Conservation (phyloP, 2,888 invertebrate species). For the Chironomus tentans region DNA sequence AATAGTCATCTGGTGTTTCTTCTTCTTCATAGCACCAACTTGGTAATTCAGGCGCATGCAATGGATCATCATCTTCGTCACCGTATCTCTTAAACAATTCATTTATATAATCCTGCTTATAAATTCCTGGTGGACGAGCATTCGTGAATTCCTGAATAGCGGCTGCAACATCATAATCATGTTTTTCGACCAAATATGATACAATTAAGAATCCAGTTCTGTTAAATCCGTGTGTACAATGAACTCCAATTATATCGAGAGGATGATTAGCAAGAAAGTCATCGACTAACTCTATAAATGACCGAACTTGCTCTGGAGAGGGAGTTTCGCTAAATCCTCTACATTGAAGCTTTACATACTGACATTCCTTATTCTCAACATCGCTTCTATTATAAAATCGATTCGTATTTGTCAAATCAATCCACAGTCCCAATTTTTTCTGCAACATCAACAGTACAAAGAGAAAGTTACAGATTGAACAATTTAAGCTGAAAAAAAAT, state of each 20-base stretch:
- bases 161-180: constrained; percentile 75
- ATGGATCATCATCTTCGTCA: constrained; percentile 56
- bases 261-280: constrained; percentile 73
- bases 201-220: constrained; percentile 92
- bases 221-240: constrained; percentile 98
- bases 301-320: constrained; percentile 66
- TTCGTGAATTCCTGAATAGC: constrained; percentile 68
- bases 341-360: constrained; percentile 83
- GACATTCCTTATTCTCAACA: constrained; percentile 65
- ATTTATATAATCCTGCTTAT: constrained; percentile 89
- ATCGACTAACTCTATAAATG: constrained; percentile 74
- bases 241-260: constrained; percentile 61
- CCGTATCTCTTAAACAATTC: constrained; percentile 79
- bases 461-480: constrained; percentile 30
- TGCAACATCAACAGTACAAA: constrained; percentile 35
- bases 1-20: constrained; percentile 33
- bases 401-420: constrained; percentile 91
- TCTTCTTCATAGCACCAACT: constrained; percentile 73
- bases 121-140: constrained; percentile 83
- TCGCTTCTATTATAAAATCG: constrained; percentile 83
- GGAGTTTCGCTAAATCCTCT: constrained; percentile 91
- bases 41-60: constrained; percentile 66
- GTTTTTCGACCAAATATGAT: constrained; percentile 78
- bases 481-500: neutral
- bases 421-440: constrained; percentile 87